Evolutionary conservation across 30 jellyfish, hydroid and myxozoan species (phyloP).

Genomic region (Aurelia sp.): DNA sequence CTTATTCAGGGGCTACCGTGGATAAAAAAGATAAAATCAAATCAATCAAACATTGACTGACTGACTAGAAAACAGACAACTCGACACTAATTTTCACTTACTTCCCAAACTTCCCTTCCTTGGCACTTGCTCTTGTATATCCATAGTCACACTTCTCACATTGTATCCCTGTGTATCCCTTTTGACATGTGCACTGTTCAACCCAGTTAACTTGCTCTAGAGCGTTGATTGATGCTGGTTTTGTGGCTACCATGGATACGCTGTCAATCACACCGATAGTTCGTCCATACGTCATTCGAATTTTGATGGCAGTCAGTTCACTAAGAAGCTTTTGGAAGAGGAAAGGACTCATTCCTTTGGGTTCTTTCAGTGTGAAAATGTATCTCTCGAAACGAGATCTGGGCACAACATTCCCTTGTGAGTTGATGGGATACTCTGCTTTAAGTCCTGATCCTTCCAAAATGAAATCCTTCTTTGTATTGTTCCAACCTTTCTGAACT

Average conservation of each 20-base stretch:
- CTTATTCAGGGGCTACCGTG: too few species aligned
- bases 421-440: conserved; percentile 83
- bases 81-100: background rate
- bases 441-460: conserved; percentile 92
- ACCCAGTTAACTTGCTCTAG: conserved; percentile 92
- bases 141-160: conserved; percentile 94
- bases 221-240: conserved; percentile 79
- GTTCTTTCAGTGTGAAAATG: conserved; percentile 76
- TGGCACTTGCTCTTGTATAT: conserved; percentile 76
- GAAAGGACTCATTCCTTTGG: conserved; percentile 85
- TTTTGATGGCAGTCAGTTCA: conserved; percentile 85
- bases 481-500: conserved; percentile 56
- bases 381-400: conserved; percentile 63
- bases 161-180: conserved; percentile 91
- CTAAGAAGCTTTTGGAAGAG: conserved; percentile 80
- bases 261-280: conserved; percentile 75
- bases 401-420: conserved; percentile 79
- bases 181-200: conserved; percentile 87
- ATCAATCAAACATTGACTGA: too few species aligned
- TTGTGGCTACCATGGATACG: conserved; percentile 77
- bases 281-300: conserved; percentile 81
- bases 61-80: too few species aligned
- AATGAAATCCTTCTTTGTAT: conserved; percentile 70
- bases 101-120: conserved; percentile 85
- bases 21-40: too few species aligned